A percentile compares a stretch with the other conserved stretches of the same genome.
These are phyloP conservation scores for Ophonus ardosiacus DNA, from an alignment of 2,888 invertebrate genomes.

Conservation along the genomic window DNA sequence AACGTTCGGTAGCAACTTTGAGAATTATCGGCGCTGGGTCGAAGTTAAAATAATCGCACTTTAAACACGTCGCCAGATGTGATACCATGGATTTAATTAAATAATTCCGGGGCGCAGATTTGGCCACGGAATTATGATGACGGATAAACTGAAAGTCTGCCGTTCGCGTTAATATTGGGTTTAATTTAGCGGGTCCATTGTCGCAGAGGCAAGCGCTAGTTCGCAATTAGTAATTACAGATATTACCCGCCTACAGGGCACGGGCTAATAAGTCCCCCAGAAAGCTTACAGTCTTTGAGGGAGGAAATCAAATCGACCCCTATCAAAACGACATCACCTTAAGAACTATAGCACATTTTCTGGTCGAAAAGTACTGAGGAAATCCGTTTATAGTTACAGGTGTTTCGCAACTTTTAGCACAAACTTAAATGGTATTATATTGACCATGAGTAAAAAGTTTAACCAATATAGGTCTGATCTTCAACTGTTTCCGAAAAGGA, in stretches of 20 bases:
- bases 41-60: constrained; percentile 44
- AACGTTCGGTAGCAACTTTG: not conserved
- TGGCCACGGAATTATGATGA: constrained; percentile 59
- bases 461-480: too few species aligned
- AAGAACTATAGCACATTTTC: not conserved
- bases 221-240: constrained; percentile 62
- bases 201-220: constrained; percentile 48
- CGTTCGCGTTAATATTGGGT: constrained; percentile 54
- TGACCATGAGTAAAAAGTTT: too few species aligned
- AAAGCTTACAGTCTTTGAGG: not conserved
- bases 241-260: constrained; percentile 47
- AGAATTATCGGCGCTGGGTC: constrained; percentile 38
- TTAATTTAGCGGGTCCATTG: constrained; percentile 63
- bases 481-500: too few species aligned
- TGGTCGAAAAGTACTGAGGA: too few species aligned
- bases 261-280: not conserved
- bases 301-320: not conserved
- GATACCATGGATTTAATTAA: constrained; percentile 61
- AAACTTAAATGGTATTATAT: too few species aligned
- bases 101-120: constrained; percentile 52
- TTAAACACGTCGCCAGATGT: constrained; percentile 59
- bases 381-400: too few species aligned
- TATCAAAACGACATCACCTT: not conserved
- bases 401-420: too few species aligned
- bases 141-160: constrained; percentile 57